Percentiles rank a stretch among this genome's conserved stretches.
Conservation (phyloP, 2,888 invertebrate genomes). For the Caenorhabditis drosophilae region DNA sequence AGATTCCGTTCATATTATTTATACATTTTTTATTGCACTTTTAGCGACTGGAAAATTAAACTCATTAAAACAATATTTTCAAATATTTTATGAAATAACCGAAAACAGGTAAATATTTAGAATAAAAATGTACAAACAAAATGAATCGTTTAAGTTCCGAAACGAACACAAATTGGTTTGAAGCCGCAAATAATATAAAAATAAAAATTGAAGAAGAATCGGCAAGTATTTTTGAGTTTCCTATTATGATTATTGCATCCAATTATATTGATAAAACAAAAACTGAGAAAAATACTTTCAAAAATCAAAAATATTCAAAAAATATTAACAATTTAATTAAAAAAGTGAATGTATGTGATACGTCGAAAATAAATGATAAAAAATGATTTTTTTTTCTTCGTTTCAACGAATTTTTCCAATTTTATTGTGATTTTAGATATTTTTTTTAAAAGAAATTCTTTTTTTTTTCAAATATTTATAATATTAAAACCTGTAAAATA, state of each 20-base stretch:
- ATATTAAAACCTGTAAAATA: not conserved
- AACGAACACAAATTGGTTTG: constrained; percentile 15
- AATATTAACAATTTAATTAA: not conserved
- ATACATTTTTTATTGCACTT: constrained; percentile 1
- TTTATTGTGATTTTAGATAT: too few relatives aligned
- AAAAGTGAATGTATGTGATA: not conserved
- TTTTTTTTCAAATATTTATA: not conserved
- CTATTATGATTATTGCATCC: too few relatives aligned
- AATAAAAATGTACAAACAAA: not conserved
- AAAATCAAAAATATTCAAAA: not conserved
- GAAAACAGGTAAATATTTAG: not conserved
- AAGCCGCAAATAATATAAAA: constrained; percentile 6
- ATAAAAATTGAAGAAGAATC: constrained; percentile 9
- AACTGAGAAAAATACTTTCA: not conserved
- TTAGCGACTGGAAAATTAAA: constrained; percentile 12
- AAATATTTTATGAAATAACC: constrained; percentile 10
- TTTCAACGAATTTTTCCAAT: too few relatives aligned
- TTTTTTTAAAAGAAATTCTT: not conserved
- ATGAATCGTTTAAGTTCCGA: not conserved
- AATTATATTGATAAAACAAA: not conserved
- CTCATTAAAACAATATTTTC: constrained; percentile 6
- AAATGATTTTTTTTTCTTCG: not conserved
- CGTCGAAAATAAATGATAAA: not conserved
- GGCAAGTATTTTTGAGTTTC: constrained; percentile 7
- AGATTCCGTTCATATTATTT: not conserved